Conservation (phyloP, 2,888 invertebrate species). For the Caenorhabditis drosophilae region DNA sequence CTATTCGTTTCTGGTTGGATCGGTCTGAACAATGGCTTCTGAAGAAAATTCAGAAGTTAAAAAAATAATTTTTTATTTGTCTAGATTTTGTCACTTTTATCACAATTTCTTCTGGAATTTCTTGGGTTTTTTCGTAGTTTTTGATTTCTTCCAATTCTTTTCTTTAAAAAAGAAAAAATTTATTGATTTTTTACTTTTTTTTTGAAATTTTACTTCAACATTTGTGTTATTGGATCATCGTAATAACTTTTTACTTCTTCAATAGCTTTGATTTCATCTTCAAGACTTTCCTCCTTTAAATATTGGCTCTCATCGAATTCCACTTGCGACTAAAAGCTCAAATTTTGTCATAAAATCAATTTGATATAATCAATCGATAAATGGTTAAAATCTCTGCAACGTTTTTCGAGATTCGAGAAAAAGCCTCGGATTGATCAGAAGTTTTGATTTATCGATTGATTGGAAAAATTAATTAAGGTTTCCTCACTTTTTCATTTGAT, state of each 20-base stretch:
- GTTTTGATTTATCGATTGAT: neutral
- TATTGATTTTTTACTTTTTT: neutral
- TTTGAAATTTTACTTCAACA: no score
- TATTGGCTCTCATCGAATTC: slow-evolving; percentile 8
- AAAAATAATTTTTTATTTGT: neutral
- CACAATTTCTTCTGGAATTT: slow-evolving; percentile 1
- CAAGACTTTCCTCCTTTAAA: slow-evolving; percentile 12
- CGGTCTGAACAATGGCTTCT: slow-evolving; percentile 46
- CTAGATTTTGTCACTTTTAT: slow-evolving; percentile 2
- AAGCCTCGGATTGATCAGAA: neutral
- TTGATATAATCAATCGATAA: no score
- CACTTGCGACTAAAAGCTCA: no score
- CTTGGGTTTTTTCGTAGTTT: slow-evolving; percentile 13
- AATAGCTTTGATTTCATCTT: slow-evolving; percentile 24
- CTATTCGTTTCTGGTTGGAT: slow-evolving; percentile 35
- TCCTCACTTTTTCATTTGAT: neutral
- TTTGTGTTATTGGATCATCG: slow-evolving; percentile 33
- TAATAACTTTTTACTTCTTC: slow-evolving; percentile 12
- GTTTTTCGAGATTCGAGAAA: neutral
- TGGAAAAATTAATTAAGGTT: neutral
- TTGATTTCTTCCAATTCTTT: slow-evolving; percentile 29
- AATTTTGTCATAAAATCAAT: no score
- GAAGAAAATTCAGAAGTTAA: neutral
- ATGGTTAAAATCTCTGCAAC: no score
- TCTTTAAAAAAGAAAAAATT: slow-evolving; percentile 3